phyloP scores from a whole-genome alignment of 2,113 vertebrate genomes.

The Phrynosoma platyrhinos region DNA sequence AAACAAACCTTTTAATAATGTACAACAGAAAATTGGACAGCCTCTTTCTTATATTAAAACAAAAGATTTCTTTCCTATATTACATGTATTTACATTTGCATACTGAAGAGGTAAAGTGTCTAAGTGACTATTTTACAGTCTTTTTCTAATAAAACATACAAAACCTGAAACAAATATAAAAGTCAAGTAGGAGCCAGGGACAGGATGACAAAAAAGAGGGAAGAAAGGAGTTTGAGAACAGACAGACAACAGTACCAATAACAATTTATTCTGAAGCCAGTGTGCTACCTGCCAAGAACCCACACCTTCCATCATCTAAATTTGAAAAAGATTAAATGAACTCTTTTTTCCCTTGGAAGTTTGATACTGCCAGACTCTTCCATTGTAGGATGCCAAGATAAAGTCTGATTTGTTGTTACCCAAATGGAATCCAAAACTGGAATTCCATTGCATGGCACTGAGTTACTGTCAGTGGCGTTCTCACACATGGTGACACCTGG shows the following conservation, averaged over 20 bases:
- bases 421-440: not conserved
- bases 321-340: not conserved
- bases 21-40: conserved; percentile 86
- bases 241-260: conserved; percentile 67
- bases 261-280: conserved; percentile 64
- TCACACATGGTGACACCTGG: no score
- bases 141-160: conserved; percentile 83
- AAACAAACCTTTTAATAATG: conserved; percentile 85
- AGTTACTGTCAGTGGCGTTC: not conserved
- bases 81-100: conserved; percentile 89
- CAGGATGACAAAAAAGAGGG: not conserved
- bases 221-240: not conserved
- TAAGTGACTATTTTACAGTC: conserved; percentile 88
- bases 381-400: not conserved
- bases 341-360: not conserved
- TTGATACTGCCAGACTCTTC: not conserved
- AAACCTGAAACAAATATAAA: conserved; percentile 78
- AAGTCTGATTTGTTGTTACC: not conserved
- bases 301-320: conserved; percentile 8
- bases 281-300: conserved; percentile 21
- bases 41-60: conserved; percentile 86
- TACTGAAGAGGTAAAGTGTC: conserved; percentile 90
- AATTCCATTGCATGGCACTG: not conserved
- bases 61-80: conserved; percentile 82
- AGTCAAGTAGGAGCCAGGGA: conserved; percentile 11